phyloP scores from a whole-genome alignment of 2,888 invertebrate species.

The Ectemnius cavifrons region DNA sequence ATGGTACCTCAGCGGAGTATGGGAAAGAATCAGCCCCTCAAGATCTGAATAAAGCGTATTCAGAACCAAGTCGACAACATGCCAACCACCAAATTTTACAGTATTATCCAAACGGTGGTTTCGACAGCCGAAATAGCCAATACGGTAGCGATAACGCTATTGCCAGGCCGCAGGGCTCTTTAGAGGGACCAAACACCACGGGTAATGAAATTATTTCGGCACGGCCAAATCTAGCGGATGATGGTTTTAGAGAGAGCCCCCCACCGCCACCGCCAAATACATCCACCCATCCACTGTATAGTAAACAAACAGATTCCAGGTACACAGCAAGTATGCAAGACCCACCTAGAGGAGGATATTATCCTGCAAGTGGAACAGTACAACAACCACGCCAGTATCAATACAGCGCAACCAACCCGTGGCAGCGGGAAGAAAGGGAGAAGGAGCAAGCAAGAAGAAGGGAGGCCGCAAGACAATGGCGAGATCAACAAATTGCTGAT shows the following conservation, averaged over 20 bases:
- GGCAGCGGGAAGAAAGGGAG: conserved; percentile 96
- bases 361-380: conserved; percentile 78
- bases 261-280: conserved; percentile 86
- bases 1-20: conserved; percentile 33
- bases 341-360: conserved; percentile 86
- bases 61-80: conserved; percentile 61
- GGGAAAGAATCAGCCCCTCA: conserved; percentile 38
- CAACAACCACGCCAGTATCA: conserved; percentile 78
- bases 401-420: conserved; percentile 85
- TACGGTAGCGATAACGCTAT: conserved; percentile 59
- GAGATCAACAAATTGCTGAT: conserved; percentile 92
- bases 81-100: conserved; percentile 55
- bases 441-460: conserved; percentile 86
- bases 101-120: conserved; percentile 61
- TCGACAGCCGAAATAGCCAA: conserved; percentile 63
- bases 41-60: conserved; percentile 38
- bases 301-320: conserved; percentile 71
- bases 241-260: conserved; percentile 75
- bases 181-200: conserved; percentile 51
- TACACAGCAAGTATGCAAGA: conserved; percentile 87
- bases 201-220: conserved; percentile 63
- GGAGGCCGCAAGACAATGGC: conserved; percentile 87
- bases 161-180: conserved; percentile 56
- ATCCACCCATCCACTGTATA: conserved; percentile 85
- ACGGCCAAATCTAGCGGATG: conserved; percentile 76